phyloP scores from a whole-genome alignment of 2,888 invertebrate species.

The Mongoloraphidia duomilia region DNA sequence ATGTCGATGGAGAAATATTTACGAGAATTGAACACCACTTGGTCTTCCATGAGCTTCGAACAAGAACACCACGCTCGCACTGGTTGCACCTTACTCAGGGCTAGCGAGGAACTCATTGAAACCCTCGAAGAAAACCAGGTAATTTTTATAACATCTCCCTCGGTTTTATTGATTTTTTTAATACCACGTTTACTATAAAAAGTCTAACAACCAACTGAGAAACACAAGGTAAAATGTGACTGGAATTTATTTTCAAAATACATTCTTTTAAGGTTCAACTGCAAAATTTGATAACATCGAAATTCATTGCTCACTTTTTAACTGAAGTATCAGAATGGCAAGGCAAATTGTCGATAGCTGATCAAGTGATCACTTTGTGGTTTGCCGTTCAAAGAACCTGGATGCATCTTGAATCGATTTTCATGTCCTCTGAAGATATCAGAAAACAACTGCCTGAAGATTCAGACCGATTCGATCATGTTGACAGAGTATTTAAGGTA shows the following conservation, averaged over 20 bases:
- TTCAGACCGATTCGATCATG: conserved; percentile 79
- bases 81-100: conserved; percentile 68
- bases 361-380: conserved; percentile 85
- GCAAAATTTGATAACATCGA: conserved; percentile 92
- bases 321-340: conserved; percentile 94
- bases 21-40: conserved; percentile 77
- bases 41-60: conserved; percentile 88
- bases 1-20: conserved; percentile 97
- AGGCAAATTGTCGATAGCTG: conserved; percentile 78
- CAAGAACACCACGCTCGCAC: conserved; percentile 81
- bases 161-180: background rate
- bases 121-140: conserved; percentile 96
- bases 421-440: conserved; percentile 96
- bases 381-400: conserved; percentile 95
- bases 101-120: conserved; percentile 91
- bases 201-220: background rate
- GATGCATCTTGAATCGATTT: conserved; percentile 94
- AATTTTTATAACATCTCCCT: conserved; percentile 10
- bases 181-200: background rate
- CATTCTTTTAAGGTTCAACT: conserved; percentile 56
- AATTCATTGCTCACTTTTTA: conserved; percentile 90
- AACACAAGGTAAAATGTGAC: no score
- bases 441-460: conserved; percentile 87
- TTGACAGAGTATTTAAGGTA: conserved; percentile 82
- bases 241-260: conserved; percentile 1